Conservation (phyloP, 2,888 invertebrate species). For the Orchesella flavescens region DNA sequence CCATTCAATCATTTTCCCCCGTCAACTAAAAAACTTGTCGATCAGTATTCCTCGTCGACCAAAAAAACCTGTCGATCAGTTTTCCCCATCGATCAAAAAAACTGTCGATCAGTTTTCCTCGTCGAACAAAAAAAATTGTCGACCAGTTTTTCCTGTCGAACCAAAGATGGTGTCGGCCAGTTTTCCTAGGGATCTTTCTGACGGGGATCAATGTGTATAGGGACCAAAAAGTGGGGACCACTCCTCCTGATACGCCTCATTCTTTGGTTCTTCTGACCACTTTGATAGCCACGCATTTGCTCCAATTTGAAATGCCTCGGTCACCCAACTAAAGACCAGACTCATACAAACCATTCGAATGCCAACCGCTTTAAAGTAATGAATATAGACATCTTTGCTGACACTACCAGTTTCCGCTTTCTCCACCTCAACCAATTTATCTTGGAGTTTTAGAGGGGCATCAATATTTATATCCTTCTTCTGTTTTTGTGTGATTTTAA, state of each 20-base stretch:
- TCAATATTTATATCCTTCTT: constrained; percentile 28
- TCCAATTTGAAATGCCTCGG: constrained; percentile 88
- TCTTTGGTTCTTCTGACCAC: constrained; percentile 86
- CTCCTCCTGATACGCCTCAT: constrained; percentile 73
- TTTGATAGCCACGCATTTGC: constrained; percentile 89
- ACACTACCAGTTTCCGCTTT: constrained; percentile 93
- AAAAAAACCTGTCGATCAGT: too few relatives aligned
- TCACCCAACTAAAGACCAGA: constrained; percentile 85
- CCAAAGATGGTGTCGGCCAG: too few relatives aligned
- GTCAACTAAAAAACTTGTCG: constrained; percentile 87
- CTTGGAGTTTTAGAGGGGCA: background rate
- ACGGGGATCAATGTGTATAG: too few relatives aligned
- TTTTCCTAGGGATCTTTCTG: too few relatives aligned
- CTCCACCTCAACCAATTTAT: constrained; percentile 90
- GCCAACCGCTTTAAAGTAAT: constrained; percentile 91
- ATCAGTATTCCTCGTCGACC: constrained; percentile 79
- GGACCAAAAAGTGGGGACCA: too few relatives aligned
- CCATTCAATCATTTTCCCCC: too few relatives aligned
- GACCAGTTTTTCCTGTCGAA: too few relatives aligned
- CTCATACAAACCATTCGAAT: constrained; percentile 83
- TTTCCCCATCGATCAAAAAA: too few relatives aligned
- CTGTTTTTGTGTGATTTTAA: constrained; percentile 34
- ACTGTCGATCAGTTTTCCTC: too few relatives aligned
- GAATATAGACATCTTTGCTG: constrained; percentile 89
- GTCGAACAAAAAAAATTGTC: too few relatives aligned